Base-by-base conservation (phyloP, 2,888 invertebrate genomes). In the Hydrotaea cyrtoneurina region DNA sequence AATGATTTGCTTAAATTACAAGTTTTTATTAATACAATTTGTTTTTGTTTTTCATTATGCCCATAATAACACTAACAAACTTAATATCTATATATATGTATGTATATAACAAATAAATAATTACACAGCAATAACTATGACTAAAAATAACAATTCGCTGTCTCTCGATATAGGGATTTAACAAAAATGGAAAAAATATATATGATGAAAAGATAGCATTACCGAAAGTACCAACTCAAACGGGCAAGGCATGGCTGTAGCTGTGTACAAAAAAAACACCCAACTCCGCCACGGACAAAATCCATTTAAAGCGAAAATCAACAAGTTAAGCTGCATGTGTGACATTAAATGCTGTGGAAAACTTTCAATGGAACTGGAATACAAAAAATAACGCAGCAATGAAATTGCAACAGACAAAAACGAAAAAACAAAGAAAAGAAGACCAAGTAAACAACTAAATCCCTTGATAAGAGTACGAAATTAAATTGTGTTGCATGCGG, bases 251-350 rank as follows among this genome's bases (percentile, higher is more conserved):
- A 80, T 78, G 71, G 36, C 84, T 8, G 39, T 39, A 78, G 80
- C 36, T 55, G 17, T 26, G 53, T 53, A 53, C n/a, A 71, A 50
- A 59, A 57, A 23, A 43, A 66, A 1, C 5, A n/a, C n/a, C n/a
- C n/a, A n/a, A n/a, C 31, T 69, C 55, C 36, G 10, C 1, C 23
- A 19, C 23, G 71, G 72, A 79, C 77, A 84, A 80, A 85, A 79
- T 80, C 31, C 71, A 77, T 78, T 76, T 76, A 73, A 64, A 80
- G 46, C 71, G 83, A 87, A 86, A 86, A 87, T 87, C 87, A 87
- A 87, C 87, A 87, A 87, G 87, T 87, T 86, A 80, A 86, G 81
- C 80, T 82, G 77, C 69, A 77, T 82, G 77, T 57, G 39, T 59
- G 43, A 8, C 23, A 55, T 53, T 73, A 23, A 53, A 39, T 72